Evolutionary conservation across 2,113 vertebrate species (phyloP).

Genomic region (Panthera tigris): DNA sequence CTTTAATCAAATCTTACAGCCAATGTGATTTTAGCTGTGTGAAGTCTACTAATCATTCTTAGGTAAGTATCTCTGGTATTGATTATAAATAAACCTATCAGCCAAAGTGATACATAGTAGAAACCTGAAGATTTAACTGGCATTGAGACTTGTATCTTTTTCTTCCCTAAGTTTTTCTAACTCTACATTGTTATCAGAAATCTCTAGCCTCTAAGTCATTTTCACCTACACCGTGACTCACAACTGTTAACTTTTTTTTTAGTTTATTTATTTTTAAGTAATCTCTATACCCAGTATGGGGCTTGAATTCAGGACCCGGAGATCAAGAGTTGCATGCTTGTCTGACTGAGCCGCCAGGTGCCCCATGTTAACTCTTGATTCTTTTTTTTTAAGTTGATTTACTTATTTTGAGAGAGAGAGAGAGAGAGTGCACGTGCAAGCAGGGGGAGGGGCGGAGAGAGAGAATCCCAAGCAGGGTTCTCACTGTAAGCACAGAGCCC

Average conservation of each 20-base stretch:
- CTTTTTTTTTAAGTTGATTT: background rate
- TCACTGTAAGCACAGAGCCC: background rate
- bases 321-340: background rate
- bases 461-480: background rate
- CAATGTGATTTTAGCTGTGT: slow-evolving; percentile 29
- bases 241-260: background rate
- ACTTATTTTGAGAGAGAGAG: no score
- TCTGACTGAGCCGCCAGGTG: background rate
- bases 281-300: background rate
- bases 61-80: background rate
- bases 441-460: background rate
- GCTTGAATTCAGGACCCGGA: background rate
- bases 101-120: background rate
- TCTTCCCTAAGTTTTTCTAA: background rate
- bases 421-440: background rate
- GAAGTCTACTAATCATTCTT: background rate
- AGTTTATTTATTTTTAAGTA: background rate
- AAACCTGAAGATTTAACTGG: background rate
- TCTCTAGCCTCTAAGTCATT: background rate
- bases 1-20: slow-evolving; percentile 3
- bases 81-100: slow-evolving; percentile 19
- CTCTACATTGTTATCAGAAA: background rate
- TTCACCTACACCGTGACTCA: slow-evolving; percentile 11
- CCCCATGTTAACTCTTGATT: background rate
- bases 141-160: background rate